Evolutionary conservation across 2,113 vertebrate genomes (phyloP).

Genomic region (Globicephala melas): DNA sequence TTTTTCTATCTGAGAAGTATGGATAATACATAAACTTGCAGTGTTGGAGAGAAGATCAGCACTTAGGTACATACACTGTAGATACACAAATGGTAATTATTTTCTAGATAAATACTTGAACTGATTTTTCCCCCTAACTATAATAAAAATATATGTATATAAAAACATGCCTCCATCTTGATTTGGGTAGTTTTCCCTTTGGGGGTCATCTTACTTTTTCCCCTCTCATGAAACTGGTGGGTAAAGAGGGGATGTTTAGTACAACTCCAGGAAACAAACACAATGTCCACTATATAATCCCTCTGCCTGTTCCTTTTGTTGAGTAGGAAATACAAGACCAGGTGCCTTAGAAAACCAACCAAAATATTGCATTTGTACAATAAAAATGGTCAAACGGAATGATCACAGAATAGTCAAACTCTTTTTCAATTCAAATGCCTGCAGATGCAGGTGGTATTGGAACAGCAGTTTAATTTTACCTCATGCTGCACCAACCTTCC

Average conservation of each 20-base stretch:
- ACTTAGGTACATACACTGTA: not conserved
- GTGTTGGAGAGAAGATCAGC: not conserved
- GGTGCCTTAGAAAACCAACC: not conserved
- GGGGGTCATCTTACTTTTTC: not conserved
- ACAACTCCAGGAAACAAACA: not conserved
- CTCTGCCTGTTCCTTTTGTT: not conserved
- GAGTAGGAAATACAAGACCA: not conserved
- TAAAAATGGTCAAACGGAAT: not conserved
- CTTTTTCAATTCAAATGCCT: not conserved
- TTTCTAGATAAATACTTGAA: not conserved
- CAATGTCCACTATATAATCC: not conserved
- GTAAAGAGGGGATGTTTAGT: not conserved
- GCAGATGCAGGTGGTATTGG: not conserved
- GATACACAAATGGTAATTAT: not conserved
- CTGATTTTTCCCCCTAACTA: not conserved
- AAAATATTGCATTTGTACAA: not conserved
- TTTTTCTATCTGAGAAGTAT: not conserved
- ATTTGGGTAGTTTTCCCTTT: not conserved
- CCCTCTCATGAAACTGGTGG: not conserved
- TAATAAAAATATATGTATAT: not conserved
- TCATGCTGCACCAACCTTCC: not conserved
- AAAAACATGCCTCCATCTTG: not conserved
- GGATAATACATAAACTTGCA: not conserved
- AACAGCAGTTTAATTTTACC: slow-evolving; percentile 18
- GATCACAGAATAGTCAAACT: not conserved